A percentile compares a stretch with the other conserved stretches of the same genome.
Evolutionary conservation across 2,888 invertebrate genomes (phyloP).

Genomic region (Volucella inanis): DNA sequence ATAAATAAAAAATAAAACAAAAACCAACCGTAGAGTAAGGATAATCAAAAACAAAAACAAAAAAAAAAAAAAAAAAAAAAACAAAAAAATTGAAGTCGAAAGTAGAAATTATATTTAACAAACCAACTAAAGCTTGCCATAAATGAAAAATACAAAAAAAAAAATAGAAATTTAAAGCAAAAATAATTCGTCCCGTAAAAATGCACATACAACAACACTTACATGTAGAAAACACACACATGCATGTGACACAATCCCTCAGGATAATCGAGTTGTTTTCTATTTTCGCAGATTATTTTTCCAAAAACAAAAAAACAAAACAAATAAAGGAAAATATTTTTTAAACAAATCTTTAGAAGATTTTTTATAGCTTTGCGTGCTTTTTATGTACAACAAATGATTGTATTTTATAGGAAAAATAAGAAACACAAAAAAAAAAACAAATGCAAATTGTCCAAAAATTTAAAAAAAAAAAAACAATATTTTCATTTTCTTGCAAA

Average conservation of each 20-base stretch:
- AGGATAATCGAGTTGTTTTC: constrained; percentile 74
- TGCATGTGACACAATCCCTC: constrained; percentile 71
- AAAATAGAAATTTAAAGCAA: constrained; percentile 21
- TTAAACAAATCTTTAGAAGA: constrained; percentile 73
- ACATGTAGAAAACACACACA: constrained; percentile 40
- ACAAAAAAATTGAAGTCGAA: constrained; percentile 12
- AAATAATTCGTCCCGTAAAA: constrained; percentile 68
- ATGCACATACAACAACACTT: constrained; percentile 68
- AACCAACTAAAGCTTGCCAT: constrained; percentile 69
- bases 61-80: too few relatives aligned
- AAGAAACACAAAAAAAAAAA: not conserved
- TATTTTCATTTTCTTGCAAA: constrained; percentile 53
- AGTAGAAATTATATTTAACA: constrained; percentile 59
- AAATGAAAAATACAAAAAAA: constrained; percentile 17
- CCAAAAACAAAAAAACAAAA: constrained; percentile 48
- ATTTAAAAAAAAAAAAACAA: constrained; percentile 6
- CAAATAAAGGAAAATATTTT: constrained; percentile 53
- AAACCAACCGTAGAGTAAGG: constrained; percentile 55
- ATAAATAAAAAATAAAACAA: constrained; percentile 20
- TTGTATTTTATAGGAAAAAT: constrained; percentile 69
- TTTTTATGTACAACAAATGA: constrained; percentile 70
- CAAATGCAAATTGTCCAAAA: constrained; percentile 72
- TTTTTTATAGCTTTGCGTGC: constrained; percentile 74
- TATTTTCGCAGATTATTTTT: constrained; percentile 72
- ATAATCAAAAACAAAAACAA: constrained; percentile 6